phyloP scores from a whole-genome alignment of 2,888 invertebrate species.

The Amiota mariae region DNA sequence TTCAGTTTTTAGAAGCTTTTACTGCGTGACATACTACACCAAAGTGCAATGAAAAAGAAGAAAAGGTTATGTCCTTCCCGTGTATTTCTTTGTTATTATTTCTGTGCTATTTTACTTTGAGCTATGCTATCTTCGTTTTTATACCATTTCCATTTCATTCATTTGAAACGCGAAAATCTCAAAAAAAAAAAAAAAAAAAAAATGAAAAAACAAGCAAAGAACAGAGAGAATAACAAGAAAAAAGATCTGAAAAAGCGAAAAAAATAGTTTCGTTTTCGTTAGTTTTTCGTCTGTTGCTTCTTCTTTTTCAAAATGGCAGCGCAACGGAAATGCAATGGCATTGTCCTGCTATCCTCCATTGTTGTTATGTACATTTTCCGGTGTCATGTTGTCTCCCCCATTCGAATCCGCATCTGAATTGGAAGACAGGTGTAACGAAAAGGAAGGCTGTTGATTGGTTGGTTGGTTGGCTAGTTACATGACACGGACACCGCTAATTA shows the following conservation, averaged over 20 bases:
- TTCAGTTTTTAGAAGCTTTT: too few relatives aligned
- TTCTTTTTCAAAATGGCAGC: constrained; percentile 40
- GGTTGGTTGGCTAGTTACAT: too few relatives aligned
- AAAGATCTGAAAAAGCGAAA: constrained; percentile 44
- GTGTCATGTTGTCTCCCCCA: constrained; percentile 7
- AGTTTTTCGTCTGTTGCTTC: constrained; percentile 3
- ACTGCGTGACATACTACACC: background rate
- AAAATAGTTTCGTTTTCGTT: constrained; percentile 56
- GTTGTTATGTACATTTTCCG: constrained; percentile 31
- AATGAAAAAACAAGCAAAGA: background rate
- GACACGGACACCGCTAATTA: constrained; percentile 18
- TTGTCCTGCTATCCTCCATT: constrained; percentile 42
- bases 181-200: background rate
- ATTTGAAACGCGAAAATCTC: constrained; percentile 19
- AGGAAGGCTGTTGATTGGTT: too few relatives aligned
- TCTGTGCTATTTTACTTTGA: background rate
- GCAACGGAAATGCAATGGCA: constrained; percentile 62
- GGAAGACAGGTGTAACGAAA: too few relatives aligned
- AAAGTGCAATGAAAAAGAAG: background rate
- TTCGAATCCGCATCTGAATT: background rate
- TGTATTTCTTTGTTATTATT: background rate
- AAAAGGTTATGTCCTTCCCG: background rate
- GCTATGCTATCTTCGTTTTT: background rate
- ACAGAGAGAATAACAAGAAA: constrained; percentile 16
- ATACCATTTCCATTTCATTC: constrained; percentile 8